phyloP scores from a whole-genome alignment of 2,113 vertebrate species.

The Serranochromis macrocephalus region DNA sequence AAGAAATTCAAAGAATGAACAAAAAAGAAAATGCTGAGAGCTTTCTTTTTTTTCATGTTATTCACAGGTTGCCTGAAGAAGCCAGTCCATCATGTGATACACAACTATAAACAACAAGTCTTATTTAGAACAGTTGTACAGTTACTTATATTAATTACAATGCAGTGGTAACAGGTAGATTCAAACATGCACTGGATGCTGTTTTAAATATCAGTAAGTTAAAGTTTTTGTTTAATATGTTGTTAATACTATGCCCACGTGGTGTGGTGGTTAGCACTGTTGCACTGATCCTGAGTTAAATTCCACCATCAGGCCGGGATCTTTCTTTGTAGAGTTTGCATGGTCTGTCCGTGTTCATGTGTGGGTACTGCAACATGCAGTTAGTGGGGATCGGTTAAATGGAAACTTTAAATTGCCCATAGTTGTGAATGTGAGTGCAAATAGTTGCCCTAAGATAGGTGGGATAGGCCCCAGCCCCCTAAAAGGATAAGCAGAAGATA shows the following conservation, averaged over 20 bases:
- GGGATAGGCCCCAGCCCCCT: neutral
- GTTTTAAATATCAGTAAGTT: neutral
- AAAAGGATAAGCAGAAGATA: neutral
- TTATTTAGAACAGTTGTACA: neutral
- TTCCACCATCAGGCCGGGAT: neutral
- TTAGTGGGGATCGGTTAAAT: neutral
- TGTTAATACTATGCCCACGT: neutral
- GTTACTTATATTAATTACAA: neutral
- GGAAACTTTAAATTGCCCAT: accelerated
- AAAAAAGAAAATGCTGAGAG: neutral
- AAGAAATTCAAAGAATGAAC: neutral
- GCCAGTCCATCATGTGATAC: neutral
- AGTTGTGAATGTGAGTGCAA: neutral
- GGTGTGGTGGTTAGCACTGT: neutral
- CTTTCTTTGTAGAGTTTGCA: neutral
- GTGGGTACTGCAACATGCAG: neutral
- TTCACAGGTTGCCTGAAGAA: conserved; percentile 27
- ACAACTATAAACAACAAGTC: neutral
- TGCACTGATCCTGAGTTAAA: neutral
- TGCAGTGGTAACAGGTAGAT: neutral
- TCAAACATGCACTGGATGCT: neutral
- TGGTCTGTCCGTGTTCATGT: neutral
- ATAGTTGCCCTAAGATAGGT: neutral
- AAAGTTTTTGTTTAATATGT: neutral
- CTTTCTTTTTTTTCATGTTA: neutral